Evolutionary conservation across 2,888 invertebrate genomes (phyloP).

Genomic region (Gerris lacustris): DNA sequence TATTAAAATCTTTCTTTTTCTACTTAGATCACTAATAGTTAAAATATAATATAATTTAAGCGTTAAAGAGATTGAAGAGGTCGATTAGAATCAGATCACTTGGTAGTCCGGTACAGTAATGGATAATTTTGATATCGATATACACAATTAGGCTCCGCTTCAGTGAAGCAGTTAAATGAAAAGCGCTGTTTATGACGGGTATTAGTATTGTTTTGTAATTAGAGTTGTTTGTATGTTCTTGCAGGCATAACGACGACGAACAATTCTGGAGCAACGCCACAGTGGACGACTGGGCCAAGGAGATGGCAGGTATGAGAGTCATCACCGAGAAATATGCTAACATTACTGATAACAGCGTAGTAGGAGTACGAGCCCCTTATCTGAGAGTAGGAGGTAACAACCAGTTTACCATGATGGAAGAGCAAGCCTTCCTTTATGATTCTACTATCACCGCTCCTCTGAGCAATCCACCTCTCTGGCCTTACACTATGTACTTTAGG

Average conservation of each 20-base stretch:
- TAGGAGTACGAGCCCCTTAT: constrained; percentile 81
- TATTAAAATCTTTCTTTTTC: too few relatives aligned
- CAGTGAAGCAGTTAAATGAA: neutral
- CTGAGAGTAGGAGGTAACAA: constrained; percentile 86
- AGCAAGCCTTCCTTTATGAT: constrained; percentile 88
- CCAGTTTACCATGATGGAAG: constrained; percentile 95
- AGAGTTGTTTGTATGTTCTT: constrained; percentile 26
- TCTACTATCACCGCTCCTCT: constrained; percentile 87
- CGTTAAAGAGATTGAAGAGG: too few relatives aligned
- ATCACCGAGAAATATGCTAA: constrained; percentile 82
- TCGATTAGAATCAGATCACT: too few relatives aligned
- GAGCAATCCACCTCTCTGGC: constrained; percentile 88
- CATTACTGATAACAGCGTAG: constrained; percentile 79
- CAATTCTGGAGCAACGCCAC: constrained; percentile 87
- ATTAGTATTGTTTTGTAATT: neutral
- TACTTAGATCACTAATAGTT: too few relatives aligned
- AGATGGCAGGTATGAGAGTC: constrained; percentile 87
- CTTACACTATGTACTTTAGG: constrained; percentile 95
- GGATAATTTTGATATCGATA: too few relatives aligned
- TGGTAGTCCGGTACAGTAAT: too few relatives aligned
- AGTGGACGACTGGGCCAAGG: constrained; percentile 85
- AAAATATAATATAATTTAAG: too few relatives aligned
- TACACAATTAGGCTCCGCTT: neutral
- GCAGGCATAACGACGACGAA: constrained; percentile 79
- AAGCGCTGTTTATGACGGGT: neutral